These are phyloP conservation scores for Rhingia campestris DNA, from an alignment of 2,888 invertebrate genomes.

Conservation along the genomic window DNA sequence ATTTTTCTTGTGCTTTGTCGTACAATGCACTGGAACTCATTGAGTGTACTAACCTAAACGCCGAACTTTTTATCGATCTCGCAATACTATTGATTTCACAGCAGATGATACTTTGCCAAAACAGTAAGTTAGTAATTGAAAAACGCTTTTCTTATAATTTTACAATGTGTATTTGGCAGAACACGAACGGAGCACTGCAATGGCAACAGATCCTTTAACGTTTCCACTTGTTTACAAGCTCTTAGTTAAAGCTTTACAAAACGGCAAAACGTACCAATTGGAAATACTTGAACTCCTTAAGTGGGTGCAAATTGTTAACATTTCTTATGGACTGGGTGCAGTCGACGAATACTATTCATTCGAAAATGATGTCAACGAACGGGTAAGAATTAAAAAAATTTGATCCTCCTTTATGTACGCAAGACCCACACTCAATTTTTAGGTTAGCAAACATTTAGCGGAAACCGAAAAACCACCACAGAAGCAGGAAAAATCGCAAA, in stretches of 20 bases:
- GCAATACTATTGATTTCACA: constrained; percentile 79
- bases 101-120: constrained; percentile 76
- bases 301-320: constrained; percentile 79
- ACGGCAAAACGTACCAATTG: constrained; percentile 75
- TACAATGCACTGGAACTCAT: constrained; percentile 78
- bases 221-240: constrained; percentile 80
- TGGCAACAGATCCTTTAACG: constrained; percentile 78
- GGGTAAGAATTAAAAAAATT: constrained; percentile 57
- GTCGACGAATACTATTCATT: constrained; percentile 48
- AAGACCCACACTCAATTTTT: neutral
- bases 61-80: constrained; percentile 78
- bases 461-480: constrained; percentile 7
- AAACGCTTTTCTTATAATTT: constrained; percentile 12
- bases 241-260: constrained; percentile 76
- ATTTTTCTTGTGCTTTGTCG: constrained; percentile 79
- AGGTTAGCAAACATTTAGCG: constrained; percentile 48
- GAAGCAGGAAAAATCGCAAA: neutral
- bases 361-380: constrained; percentile 77
- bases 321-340: constrained; percentile 77
- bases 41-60: constrained; percentile 77
- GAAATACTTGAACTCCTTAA: constrained; percentile 79
- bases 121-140: constrained; percentile 57
- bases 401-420: too few species aligned
- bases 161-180: constrained; percentile 12
- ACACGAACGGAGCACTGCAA: constrained; percentile 50